A percentile compares a stretch with the other conserved stretches of the same genome.
phyloP scores from a whole-genome alignment of 2,113 vertebrate species.

The Plecotus auritus region DNA sequence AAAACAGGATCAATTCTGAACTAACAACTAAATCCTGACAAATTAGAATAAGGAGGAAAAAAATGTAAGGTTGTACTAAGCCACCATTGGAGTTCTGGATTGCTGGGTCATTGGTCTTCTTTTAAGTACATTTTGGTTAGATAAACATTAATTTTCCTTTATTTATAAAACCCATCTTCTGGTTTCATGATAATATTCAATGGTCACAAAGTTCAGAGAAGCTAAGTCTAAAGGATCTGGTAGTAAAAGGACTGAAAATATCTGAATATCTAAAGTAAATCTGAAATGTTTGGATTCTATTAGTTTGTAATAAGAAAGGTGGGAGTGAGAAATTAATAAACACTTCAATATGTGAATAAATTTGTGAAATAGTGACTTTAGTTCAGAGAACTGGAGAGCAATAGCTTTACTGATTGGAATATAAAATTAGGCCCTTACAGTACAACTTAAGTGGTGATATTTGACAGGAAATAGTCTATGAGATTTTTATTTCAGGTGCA shows the following conservation, averaged over 20 bases:
- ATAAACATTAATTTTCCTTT: constrained; percentile 29
- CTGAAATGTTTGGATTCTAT: background rate
- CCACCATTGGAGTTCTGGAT: background rate
- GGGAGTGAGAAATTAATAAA: background rate
- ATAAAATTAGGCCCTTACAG: background rate
- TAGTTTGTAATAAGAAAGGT: constrained; percentile 8
- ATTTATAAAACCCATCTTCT: background rate
- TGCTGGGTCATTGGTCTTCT: background rate
- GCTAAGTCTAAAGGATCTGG: background rate
- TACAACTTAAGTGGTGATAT: background rate
- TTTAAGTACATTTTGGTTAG: background rate
- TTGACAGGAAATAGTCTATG: background rate
- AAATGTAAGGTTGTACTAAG: background rate
- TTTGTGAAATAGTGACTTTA: background rate
- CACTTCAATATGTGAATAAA: background rate
- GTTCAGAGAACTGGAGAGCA: background rate
- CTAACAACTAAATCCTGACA: background rate
- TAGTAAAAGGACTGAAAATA: background rate
- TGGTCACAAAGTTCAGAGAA: background rate
- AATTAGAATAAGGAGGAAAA: background rate
- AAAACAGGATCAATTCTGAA: constrained; percentile 6
- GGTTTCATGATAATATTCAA: background rate
- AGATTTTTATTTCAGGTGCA: background rate
- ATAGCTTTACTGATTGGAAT: background rate
- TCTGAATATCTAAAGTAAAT: background rate